Base-by-base conservation (phyloP, 2,113 vertebrate genomes). In the Catharus fuscescens region DNA sequence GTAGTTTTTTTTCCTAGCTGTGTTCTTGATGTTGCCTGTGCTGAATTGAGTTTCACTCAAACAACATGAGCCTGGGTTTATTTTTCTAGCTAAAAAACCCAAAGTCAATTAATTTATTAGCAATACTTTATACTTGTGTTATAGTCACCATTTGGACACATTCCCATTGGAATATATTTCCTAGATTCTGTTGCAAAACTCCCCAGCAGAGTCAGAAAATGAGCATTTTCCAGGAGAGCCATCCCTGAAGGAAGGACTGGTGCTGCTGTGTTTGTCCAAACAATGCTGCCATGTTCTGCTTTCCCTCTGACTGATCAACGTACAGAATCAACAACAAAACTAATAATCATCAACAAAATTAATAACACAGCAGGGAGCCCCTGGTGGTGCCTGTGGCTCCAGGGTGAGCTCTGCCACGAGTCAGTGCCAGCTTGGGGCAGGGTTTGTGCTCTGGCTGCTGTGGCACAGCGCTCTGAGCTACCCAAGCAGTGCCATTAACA, bases 71-170 rank as follows among this genome's bases (percentile, higher is more conserved):
- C 36, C 47, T n/a, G 25, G 5, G 65, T 86, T 96, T 94, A 94
- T 96, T 95, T 88, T 86, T 93, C 77, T 88, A 76, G 77, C 69
- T 95, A 76, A 94, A 90, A 86, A 95, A 92, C 85, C 36, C 61
- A 45, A 96, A 96, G 67, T 32, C 18, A 88, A 95, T 83, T 90
- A 17, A 83, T 92, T 96, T 90, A 86, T 94, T 90, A 88, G 44
- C 50, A 73, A 29, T 64, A 45, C 40, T 83, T 90, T 11, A 72
- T 67, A 56, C 31, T 88, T 36, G 67, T 3, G 9, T 57, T 88
- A 74, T 7, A 64, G 88, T 50, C 64, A 60, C 40, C 56, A 61
- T 60, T 92, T 94, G 86, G 93, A 95, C 65, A 42, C 42, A 14
- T 90, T 80, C 76, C 72, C 59, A 45, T 31, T 79, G 42, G 40